Evolutionary conservation across 1,140 invertebrate genomes (phyloP), one percentile per base, ranked within the genome.

Genomic region (Acyrthosiphon pisum): DNA sequence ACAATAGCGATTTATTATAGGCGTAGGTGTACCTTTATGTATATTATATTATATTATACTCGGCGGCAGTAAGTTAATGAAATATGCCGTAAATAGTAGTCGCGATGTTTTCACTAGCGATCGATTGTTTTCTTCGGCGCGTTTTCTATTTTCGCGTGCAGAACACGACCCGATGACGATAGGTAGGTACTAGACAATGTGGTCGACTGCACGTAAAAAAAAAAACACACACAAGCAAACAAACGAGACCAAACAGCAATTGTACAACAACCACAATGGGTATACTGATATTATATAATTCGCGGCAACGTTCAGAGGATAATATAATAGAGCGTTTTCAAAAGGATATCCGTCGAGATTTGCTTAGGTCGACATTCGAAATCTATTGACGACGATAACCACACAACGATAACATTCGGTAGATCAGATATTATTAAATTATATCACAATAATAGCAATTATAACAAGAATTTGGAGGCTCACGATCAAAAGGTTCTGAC

Each of bases 211-310:
- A 30, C 14, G n/a, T 6, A 76, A n/a, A 76, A 76, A 53, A 53
- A 53, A 53, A 4, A 18, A 56, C 56, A 56, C 56, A n/a, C 30
- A 76, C 30, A n/a, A 4, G 26, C 60, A n/a, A 18, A 76, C 60
- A 76, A 18, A 68, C 30, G 30, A 68, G 11, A 68, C 60, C 14
- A 68, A 76, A 76, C n/a, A 14, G 30, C 60, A 76, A 76, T 76
- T 76, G 60, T 76, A 76, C n/a, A n/a, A 76, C 30, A 76, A 76
- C n/a, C 30, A n/a, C 60, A 76, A 76, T 76, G 14, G 30, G 60
- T 60, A 60, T n/a, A 76, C 30, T 76, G 60, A n/a, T 76, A 76
- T 76, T 76, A n/a, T 76, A 76, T 76, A n/a, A 76, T n/a, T 76
- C 60, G 6, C 14, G 30, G n/a, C 30, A n/a, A 76, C 22, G 14